A percentile compares a stretch with the other conserved stretches of the same genome.
Evolutionary conservation across 1,140 invertebrate genomes (phyloP).

Genomic region (Drosophila triauraria): DNA sequence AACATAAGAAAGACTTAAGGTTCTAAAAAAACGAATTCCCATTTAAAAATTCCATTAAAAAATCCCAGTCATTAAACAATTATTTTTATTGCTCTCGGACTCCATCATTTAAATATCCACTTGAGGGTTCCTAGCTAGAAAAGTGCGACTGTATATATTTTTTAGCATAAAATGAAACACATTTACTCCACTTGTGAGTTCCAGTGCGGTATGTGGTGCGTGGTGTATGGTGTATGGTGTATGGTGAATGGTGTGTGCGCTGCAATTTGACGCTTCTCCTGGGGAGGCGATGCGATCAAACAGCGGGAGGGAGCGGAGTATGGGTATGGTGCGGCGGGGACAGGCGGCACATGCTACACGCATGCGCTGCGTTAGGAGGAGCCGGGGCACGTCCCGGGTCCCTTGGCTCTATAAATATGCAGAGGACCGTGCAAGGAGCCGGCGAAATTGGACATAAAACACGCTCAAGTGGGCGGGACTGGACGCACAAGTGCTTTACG

Average conservation of each 20-base stretch:
- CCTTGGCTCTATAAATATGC: conserved; percentile 77
- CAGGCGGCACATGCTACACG: conserved; percentile 78
- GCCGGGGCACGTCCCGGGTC: conserved; percentile 57
- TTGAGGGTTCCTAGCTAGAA: conserved; percentile 4
- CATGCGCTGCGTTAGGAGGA: conserved; percentile 67
- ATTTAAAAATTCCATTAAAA: not conserved
- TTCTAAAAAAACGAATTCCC: not conserved
- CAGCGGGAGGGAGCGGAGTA: conserved; percentile 50
- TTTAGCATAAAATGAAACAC: conserved; percentile 39
- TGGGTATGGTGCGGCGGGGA: conserved; percentile 21
- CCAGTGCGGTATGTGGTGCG: conserved; percentile 4
- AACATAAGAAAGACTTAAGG: not conserved
- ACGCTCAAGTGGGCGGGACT: conserved; percentile 73
- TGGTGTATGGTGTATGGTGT: conserved; percentile 3
- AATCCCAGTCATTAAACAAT: not conserved
- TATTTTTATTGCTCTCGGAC: not conserved
- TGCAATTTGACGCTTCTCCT: conserved; percentile 72
- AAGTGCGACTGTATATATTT: conserved; percentile 22
- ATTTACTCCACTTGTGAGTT: conserved; percentile 46
- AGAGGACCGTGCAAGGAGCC: conserved; percentile 70
- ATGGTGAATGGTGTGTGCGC: conserved; percentile 19
- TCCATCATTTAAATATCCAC: not conserved
- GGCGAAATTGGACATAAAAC: conserved; percentile 80
- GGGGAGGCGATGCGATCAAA: conserved; percentile 34
- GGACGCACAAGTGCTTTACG: conserved; percentile 77